Conservation (phyloP, 2,113 vertebrate genomes). For the Rhombomys opimus region DNA sequence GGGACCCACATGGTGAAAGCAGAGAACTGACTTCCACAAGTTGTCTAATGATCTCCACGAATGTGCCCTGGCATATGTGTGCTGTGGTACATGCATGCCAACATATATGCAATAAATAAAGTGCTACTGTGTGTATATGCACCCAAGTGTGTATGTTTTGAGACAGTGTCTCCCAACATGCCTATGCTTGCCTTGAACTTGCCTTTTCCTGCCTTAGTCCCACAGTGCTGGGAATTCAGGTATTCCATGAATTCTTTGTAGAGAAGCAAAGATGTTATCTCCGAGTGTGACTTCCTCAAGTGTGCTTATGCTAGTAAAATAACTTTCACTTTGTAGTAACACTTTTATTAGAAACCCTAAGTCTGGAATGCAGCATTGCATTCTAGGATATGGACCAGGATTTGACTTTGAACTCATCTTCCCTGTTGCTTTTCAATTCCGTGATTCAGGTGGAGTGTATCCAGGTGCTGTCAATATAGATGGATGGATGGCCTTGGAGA, state of each 20-base stretch:
- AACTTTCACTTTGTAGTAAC: slow-evolving; percentile 19
- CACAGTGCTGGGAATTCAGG: background rate
- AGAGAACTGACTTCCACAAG: background rate
- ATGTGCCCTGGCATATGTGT: background rate
- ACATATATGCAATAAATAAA: background rate
- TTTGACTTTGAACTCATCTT: slow-evolving; percentile 48
- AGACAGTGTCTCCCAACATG: background rate
- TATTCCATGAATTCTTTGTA: background rate
- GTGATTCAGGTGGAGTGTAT: background rate
- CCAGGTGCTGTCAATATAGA: background rate
- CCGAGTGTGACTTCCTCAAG: slow-evolving; percentile 15
- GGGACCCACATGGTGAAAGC: background rate
- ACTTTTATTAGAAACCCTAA: slow-evolving; percentile 5
- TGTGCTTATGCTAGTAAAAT: background rate
- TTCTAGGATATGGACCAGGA: background rate
- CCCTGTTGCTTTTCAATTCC: background rate
- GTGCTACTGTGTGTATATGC: background rate
- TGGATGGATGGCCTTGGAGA: background rate
- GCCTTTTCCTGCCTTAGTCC: background rate
- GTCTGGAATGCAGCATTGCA: background rate
- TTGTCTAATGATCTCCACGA: background rate
- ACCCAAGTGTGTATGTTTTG: background rate
- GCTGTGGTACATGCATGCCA: background rate
- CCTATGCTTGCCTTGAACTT: background rate
- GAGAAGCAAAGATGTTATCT: slow-evolving; percentile 9